Evolutionary conservation across 2,888 invertebrate genomes (phyloP).

Genomic region (Copidosoma aretas): DNA sequence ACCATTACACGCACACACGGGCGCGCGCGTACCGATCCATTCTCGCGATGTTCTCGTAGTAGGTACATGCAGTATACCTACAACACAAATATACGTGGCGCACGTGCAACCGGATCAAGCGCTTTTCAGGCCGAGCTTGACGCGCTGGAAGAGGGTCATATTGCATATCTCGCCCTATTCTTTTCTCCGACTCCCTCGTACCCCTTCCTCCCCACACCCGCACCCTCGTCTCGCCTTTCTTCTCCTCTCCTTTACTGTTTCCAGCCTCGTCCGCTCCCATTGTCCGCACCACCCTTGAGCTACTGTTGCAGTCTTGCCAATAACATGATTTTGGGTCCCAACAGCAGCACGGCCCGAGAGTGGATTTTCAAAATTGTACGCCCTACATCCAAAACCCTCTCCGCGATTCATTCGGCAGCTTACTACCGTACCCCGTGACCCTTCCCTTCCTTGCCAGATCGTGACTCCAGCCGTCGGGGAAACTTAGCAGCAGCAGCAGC

Average conservation of each 20-base stretch:
- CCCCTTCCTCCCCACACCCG: not conserved
- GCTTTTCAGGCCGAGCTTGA: slow-evolving; percentile 18
- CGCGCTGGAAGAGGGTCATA: slow-evolving; percentile 23
- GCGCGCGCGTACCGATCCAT: too few species aligned
- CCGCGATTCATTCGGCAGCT: not conserved
- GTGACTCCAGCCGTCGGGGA: too few species aligned
- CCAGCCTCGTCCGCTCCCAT: not conserved
- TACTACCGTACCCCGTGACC: too few species aligned
- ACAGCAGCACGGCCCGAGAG: not conserved
- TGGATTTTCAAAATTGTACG: not conserved
- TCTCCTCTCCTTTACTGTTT: not conserved
- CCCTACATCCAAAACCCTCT: not conserved
- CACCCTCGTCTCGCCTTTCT: not conserved
- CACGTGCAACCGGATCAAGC: slow-evolving; percentile 27
- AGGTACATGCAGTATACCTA: too few species aligned
- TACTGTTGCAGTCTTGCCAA: not conserved
- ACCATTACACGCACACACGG: too few species aligned
- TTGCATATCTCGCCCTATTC: slow-evolving; percentile 9
- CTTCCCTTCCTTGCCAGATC: too few species aligned
- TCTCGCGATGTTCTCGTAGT: not conserved
- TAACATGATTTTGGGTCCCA: not conserved
- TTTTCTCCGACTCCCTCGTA: not conserved
- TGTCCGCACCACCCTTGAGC: not conserved
- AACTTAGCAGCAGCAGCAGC: too few species aligned
- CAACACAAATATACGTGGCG: not conserved